Conservation (phyloP, 2,113 vertebrate genomes). For the Nicator chloris region DNA sequence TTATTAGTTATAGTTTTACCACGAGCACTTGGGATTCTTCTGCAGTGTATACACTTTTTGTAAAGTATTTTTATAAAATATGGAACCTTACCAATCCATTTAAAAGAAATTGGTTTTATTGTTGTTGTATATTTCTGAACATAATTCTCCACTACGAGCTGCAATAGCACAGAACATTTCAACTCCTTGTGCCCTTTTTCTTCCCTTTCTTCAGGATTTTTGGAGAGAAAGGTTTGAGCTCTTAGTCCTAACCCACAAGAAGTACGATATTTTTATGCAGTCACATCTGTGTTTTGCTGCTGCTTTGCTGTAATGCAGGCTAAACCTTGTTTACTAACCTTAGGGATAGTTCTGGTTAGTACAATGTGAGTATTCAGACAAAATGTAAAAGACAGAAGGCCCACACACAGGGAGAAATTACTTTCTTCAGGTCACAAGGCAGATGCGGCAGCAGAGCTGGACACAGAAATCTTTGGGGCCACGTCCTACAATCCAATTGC, state of each 20-base stretch:
- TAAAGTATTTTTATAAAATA: neutral
- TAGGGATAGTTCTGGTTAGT: neutral
- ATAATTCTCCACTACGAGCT: neutral
- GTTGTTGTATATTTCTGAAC: neutral
- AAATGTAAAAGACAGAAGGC: neutral
- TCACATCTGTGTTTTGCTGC: neutral
- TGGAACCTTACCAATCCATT: neutral
- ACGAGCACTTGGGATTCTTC: neutral
- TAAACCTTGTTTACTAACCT: neutral
- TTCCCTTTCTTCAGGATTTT: neutral
- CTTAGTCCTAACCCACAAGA: neutral
- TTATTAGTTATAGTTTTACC: neutral
- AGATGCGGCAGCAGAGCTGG: neutral
- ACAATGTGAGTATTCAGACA: neutral
- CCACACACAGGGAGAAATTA: neutral
- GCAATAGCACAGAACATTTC: neutral
- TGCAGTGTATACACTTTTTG: neutral
- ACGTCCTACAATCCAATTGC: neutral
- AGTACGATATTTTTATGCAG: neutral
- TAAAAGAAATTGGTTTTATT: neutral
- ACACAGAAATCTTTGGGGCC: neutral
- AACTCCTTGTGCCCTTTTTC: neutral
- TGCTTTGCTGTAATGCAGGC: neutral
- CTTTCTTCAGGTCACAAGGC: neutral
- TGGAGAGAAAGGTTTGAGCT: neutral